A percentile compares a stretch with the other conserved stretches of the same genome.
Conservation (phyloP, 1,140 invertebrate species). For the Pseudomyrmex sp. region DNA sequence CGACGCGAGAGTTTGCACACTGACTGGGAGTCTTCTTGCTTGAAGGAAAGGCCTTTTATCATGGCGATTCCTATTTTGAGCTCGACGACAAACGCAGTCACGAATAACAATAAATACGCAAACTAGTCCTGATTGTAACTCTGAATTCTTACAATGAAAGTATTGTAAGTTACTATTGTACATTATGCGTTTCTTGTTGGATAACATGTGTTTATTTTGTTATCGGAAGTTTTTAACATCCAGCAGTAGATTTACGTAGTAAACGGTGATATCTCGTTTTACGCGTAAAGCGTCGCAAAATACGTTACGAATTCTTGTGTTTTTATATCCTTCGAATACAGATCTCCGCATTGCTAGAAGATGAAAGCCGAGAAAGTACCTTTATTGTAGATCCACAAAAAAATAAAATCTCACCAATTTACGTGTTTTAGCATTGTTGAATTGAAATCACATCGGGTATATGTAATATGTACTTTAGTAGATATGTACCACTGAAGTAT, state of each 20-base stretch:
- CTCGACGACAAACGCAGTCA: neutral
- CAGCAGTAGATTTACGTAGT: slow-evolving; percentile 5
- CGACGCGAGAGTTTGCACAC: slow-evolving; percentile 9
- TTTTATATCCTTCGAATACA: slow-evolving; percentile 12
- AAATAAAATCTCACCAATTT: slow-evolving; percentile 71
- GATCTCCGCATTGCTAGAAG: neutral
- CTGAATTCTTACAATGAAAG: slow-evolving; percentile 2
- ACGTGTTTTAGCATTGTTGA: slow-evolving; percentile 61
- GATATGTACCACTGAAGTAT: neutral
- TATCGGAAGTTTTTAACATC: slow-evolving; percentile 8
- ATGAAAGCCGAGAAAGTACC: slow-evolving; percentile 45
- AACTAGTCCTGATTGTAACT: neutral
- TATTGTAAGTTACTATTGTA: neutral
- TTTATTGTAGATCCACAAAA: slow-evolving; percentile 62
- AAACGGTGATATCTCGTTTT: neutral
- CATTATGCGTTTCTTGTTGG: neutral
- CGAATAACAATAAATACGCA: neutral
- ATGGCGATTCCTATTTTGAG: neutral
- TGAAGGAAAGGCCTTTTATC: neutral
- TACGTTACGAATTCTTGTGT: slow-evolving; percentile 1
- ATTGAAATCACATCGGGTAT: slow-evolving; percentile 12
- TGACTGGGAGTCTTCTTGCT: neutral
- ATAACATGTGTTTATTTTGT: slow-evolving; percentile 27
- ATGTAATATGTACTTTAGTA: neutral
- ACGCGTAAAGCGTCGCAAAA: neutral